phyloP scores from a whole-genome alignment of 2,113 vertebrate species.

The Psittacula cyanocephala region DNA sequence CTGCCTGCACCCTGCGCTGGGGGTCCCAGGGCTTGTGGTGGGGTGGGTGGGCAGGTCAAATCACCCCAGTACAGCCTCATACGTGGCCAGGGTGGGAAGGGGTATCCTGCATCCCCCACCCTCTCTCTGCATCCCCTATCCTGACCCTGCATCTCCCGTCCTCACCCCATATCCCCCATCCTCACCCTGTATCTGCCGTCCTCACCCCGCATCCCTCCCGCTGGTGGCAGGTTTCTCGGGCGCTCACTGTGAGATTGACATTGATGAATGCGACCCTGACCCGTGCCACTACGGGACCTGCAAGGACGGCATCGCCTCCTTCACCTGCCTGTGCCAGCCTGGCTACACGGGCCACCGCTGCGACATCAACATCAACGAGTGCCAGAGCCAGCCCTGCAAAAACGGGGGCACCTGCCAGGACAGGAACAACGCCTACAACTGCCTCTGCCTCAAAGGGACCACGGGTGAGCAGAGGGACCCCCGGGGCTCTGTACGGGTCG shows the following conservation, averaged over 20 bases:
- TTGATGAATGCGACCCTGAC: slow-evolving; percentile 86
- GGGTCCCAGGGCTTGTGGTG: accelerated
- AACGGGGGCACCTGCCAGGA: slow-evolving; percentile 93
- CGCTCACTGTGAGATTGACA: slow-evolving; percentile 85
- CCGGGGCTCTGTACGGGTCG: accelerated
- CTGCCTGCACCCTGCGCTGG: background rate
- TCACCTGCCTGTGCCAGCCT: slow-evolving; percentile 85
- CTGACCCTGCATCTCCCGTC: background rate
- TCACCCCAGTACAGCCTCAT: accelerated
- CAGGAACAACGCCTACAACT: slow-evolving; percentile 84
- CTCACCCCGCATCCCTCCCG: accelerated
- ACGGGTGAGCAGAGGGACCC: slow-evolving; percentile 71
- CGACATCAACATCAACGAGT: slow-evolving; percentile 93
- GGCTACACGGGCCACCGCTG: slow-evolving; percentile 91
- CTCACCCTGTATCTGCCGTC: background rate
- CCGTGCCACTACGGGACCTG: slow-evolving; percentile 94
- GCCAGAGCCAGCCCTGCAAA: slow-evolving; percentile 91
- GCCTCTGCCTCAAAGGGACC: slow-evolving; percentile 90
- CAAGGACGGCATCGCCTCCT: slow-evolving; percentile 86
- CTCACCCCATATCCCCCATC: background rate
- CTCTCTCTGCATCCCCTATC: background rate
- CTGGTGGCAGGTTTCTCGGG: slow-evolving; percentile 83
- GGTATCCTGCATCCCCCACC: background rate
- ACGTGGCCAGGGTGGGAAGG: background rate
- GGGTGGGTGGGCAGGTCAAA: background rate